phyloP scores from a whole-genome alignment of 2,113 vertebrate genomes.

The Agapornis roseicollis region DNA sequence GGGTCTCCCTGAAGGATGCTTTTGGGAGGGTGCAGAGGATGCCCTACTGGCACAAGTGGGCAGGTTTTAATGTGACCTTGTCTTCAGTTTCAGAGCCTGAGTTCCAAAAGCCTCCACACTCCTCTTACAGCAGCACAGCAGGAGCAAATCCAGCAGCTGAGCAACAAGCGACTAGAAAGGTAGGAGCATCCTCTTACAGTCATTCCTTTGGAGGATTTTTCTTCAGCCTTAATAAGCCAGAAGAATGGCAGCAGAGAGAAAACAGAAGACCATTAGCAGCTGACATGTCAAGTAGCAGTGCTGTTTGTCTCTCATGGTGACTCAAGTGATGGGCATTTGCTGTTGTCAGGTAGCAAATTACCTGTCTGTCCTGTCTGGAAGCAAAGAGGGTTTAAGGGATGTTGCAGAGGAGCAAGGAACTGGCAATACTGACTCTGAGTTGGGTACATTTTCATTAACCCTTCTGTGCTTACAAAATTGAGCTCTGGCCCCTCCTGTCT shows the following conservation, averaged over 20 bases:
- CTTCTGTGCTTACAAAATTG: not conserved
- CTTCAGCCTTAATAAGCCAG: not conserved
- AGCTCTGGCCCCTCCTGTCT: not conserved
- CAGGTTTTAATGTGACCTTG: not conserved
- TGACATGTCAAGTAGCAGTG: not conserved
- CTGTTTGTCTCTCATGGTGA: not conserved
- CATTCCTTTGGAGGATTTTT: not conserved
- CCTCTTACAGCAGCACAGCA: conserved; percentile 74
- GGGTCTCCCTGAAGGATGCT: not conserved
- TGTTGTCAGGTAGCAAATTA: not conserved
- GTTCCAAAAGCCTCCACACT: conserved; percentile 45
- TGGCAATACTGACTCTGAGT: not conserved
- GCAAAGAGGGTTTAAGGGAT: not conserved
- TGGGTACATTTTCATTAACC: not conserved
- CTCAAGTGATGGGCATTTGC: not conserved
- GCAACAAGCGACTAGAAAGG: conserved; percentile 82
- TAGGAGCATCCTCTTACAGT: conserved; percentile 26
- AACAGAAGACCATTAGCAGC: not conserved
- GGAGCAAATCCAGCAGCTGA: conserved; percentile 81
- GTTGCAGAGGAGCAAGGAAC: not conserved
- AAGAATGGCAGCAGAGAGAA: not conserved
- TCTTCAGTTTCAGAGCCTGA: conserved; percentile 83
- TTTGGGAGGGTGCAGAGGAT: not conserved
- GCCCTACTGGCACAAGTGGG: not conserved
- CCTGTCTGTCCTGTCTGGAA: not conserved